Percentiles rank a stretch among this genome's conserved stretches.
phyloP scores from a whole-genome alignment of 2,113 vertebrate genomes.

The Candoia aspera region DNA sequence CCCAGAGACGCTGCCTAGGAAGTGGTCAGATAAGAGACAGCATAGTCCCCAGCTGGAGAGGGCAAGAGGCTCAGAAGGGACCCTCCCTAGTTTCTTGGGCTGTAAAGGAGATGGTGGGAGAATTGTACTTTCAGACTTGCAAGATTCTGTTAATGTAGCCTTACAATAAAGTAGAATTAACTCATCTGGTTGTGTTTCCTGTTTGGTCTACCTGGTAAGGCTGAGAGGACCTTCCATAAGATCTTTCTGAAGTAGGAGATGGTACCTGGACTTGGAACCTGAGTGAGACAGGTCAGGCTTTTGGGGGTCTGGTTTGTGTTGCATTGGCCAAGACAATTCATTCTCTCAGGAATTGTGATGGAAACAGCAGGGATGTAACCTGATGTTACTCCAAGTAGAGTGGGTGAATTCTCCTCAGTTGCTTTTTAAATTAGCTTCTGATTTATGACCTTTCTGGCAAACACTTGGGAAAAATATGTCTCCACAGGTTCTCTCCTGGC shows the following conservation, averaged over 20 bases:
- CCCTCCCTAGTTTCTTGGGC: too few relatives aligned
- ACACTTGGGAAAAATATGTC: background rate
- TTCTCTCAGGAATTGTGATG: background rate
- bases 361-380: background rate
- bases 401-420: background rate
- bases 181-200: too few relatives aligned
- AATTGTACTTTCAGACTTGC: too few relatives aligned
- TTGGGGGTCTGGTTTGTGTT: background rate
- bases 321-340: background rate
- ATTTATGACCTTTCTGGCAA: conserved; percentile 4
- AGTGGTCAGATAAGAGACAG: too few relatives aligned
- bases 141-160: too few relatives aligned
- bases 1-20: too few relatives aligned
- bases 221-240: background rate
- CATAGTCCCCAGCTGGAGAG: too few relatives aligned
- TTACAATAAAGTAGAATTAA: too few relatives aligned
- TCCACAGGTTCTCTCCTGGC: background rate
- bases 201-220: too few relatives aligned
- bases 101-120: too few relatives aligned
- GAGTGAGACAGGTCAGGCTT: background rate
- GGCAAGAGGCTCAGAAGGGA: too few relatives aligned
- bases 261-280: background rate
- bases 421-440: background rate
- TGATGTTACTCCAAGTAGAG: background rate
- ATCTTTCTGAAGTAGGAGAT: background rate